Conservation (phyloP, 2,113 vertebrate species). For the Bujurquina vittata region DNA sequence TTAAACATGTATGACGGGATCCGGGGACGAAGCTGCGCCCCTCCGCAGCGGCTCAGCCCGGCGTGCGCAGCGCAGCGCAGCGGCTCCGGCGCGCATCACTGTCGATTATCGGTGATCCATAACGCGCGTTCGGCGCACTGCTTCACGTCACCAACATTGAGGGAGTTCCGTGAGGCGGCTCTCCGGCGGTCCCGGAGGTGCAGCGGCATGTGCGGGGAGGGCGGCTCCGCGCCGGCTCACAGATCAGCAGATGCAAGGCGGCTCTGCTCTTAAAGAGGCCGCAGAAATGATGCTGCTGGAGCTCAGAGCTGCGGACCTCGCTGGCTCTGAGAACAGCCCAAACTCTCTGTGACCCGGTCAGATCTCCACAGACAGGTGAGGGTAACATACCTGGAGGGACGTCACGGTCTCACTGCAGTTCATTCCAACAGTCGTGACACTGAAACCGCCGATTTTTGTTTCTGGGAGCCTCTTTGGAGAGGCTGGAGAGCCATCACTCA, state of each 20-base stretch:
- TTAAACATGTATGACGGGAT: conserved; percentile 32
- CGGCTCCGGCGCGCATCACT: conserved; percentile 1
- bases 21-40: background rate
- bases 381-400: background rate
- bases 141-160: background rate
- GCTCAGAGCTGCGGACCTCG: too few species aligned
- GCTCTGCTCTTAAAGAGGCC: conserved; percentile 73
- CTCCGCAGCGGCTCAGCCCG: background rate
- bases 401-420: background rate
- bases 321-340: too few species aligned
- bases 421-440: background rate
- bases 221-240: conserved; percentile 45
- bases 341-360: too few species aligned
- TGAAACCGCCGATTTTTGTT: background rate
- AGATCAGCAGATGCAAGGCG: conserved; percentile 61
- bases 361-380: background rate
- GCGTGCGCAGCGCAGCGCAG: background rate
- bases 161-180: background rate
- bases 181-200: conserved; percentile 20
- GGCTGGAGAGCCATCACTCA: too few species aligned
- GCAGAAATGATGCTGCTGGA: background rate
- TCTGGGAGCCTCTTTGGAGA: too few species aligned
- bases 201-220: conserved; percentile 20
- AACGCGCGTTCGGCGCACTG: background rate
- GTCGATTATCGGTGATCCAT: background rate